A percentile compares a stretch with the other conserved stretches of the same genome.
Evolutionary conservation across 1,140 invertebrate genomes (phyloP).

Genomic region (Homarus americanus): DNA sequence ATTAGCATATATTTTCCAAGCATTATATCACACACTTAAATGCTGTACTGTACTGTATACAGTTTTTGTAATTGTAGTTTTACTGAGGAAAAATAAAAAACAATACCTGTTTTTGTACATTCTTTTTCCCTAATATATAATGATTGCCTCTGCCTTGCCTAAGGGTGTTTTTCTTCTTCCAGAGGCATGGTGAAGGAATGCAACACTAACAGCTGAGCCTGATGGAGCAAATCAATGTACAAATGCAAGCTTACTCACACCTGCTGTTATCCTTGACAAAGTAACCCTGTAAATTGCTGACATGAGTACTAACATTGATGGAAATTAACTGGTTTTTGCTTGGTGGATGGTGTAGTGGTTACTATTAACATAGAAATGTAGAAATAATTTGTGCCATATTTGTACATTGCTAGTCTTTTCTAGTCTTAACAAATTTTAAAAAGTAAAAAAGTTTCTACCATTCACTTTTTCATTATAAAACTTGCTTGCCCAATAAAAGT

Average conservation of each 20-base stretch:
- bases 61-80: too few relatives aligned
- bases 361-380: conserved; percentile 41
- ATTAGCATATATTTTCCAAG: too few relatives aligned
- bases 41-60: too few relatives aligned
- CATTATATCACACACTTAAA: too few relatives aligned
- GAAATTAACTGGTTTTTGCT: conserved; percentile 8
- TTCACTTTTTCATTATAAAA: not conserved
- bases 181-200: conserved; percentile 49
- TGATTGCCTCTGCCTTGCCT: too few relatives aligned
- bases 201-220: conserved; percentile 38
- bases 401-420: conserved; percentile 48
- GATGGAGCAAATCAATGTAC: conserved; percentile 25
- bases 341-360: not conserved
- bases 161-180: conserved; percentile 59
- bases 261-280: conserved; percentile 18
- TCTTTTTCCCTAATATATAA: too few relatives aligned
- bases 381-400: conserved; percentile 11
- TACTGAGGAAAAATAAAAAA: too few relatives aligned
- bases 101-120: too few relatives aligned
- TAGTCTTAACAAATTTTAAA: conserved; percentile 27
- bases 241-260: conserved; percentile 44
- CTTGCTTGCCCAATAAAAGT: not conserved
- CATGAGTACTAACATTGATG: not conserved
- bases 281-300: conserved; percentile 44
- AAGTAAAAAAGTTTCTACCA: not conserved